Evolutionary conservation across 2,797 vertebrate species (phyloP), one percentile per base, ranked within the genome.

Genomic region (Philypnodon macrostomus): DNA sequence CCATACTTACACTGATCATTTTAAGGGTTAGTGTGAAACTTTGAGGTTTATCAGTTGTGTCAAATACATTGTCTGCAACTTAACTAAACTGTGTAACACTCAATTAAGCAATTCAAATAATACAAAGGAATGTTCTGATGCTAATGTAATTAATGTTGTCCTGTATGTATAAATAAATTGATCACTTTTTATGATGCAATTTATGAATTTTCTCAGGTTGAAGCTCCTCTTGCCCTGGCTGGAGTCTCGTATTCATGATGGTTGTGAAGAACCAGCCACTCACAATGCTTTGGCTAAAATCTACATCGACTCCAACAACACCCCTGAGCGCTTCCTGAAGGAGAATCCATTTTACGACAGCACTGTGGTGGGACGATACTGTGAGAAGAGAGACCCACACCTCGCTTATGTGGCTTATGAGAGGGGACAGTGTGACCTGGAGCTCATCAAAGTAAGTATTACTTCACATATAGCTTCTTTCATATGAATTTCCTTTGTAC

Each of bases 301-400:
- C 80, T 97, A 94, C 84, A 94, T 95, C 0, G 93, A 95, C 84
- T 95, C 92, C 88, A 95, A 93, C 83, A 95, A 93, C 76, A 94
- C 90, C 24, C 92, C 94, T 0, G 93, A 95, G 70, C 89, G 90
- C 24, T 96, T 96, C 76, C 85, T 96, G 64, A 86, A 93, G 30
- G 93, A 95, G 74, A 95, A 96, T 55, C 75, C 91, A 4, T 94
- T 86, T 75, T 95, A 96, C 1, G 90, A 95, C 83, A 96, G 94
- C 57, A 72, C 89, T 0, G 91, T 96, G 42, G 93, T 96, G 9
- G 93, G 94, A 42, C 91, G 86, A 53, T 96, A 94, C 12, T 96
- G 93, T 35, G 95, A 96, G 67, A 97, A 95, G 81, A 88, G 93
- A 50, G 94, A 96, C 62, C 94, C 94, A 4, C 94, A 96, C 67